Evolutionary conservation across 1,140 invertebrate genomes (phyloP).

Genomic region (Akabosia matsudoensis): DNA sequence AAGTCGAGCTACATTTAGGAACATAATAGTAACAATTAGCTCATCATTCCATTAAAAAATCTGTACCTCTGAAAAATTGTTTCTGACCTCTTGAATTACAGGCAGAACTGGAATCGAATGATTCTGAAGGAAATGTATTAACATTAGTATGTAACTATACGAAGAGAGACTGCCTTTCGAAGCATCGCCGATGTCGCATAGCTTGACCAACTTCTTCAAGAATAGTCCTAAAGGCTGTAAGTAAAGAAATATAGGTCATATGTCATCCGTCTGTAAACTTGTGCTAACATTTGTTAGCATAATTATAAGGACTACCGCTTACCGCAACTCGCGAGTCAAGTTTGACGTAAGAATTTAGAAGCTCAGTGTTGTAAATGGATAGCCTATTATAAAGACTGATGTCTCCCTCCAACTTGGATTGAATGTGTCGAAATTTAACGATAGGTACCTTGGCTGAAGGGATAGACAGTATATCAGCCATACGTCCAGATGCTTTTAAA

Average conservation of each 20-base stretch:
- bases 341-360: constrained; percentile 56
- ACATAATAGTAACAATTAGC: background rate
- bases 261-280: too few species aligned
- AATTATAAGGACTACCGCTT: constrained; percentile 4
- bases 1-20: background rate
- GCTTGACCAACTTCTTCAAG: constrained; percentile 61
- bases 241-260: background rate
- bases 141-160: constrained; percentile 64
- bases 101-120: constrained; percentile 60
- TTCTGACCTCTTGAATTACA: constrained; percentile 60
- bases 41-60: background rate
- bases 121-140: constrained; percentile 62
- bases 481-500: constrained; percentile 51
- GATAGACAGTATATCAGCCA: constrained; percentile 57
- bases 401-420: constrained; percentile 58
- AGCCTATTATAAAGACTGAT: constrained; percentile 63
- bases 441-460: constrained; percentile 66
- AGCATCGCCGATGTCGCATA: constrained; percentile 64
- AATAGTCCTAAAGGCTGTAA: constrained; percentile 57
- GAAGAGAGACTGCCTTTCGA: constrained; percentile 63
- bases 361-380: constrained; percentile 59
- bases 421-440: constrained; percentile 58
- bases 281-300: background rate
- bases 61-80: background rate
- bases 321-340: constrained; percentile 59